Evolutionary conservation across 2,113 vertebrate genomes (phyloP).

Genomic region (Micromys minutus): DNA sequence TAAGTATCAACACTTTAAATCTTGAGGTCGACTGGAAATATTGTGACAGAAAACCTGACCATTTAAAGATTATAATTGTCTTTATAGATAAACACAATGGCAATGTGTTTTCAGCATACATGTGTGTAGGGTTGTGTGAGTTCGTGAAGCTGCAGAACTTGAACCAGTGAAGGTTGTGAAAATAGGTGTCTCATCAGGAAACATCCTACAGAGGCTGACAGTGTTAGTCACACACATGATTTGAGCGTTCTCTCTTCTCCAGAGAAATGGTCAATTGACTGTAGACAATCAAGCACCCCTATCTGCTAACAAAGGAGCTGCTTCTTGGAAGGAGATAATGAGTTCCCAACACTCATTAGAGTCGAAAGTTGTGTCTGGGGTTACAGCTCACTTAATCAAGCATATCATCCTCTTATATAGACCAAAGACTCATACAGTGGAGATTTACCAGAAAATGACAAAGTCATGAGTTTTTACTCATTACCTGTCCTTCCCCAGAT

Average conservation of each 20-base stretch:
- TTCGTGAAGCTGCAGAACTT: neutral
- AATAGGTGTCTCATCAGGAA: neutral
- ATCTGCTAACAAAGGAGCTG: conserved; percentile 46
- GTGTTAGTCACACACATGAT: neutral
- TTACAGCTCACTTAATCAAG: neutral
- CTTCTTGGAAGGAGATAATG: conserved; percentile 50
- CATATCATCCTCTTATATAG: neutral
- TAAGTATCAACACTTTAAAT: neutral
- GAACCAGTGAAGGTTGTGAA: neutral
- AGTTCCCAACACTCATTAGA: conserved; percentile 46
- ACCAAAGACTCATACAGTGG: neutral
- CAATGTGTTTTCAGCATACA: neutral
- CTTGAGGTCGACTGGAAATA: neutral
- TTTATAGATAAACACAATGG: conserved; percentile 37
- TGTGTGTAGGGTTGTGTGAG: neutral
- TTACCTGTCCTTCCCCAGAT: neutral
- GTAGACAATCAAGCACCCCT: conserved; percentile 46
- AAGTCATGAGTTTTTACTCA: neutral
- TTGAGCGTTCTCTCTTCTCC: conserved; percentile 10
- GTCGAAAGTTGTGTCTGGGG: neutral
- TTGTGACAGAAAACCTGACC: conserved; percentile 45
- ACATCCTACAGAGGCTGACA: neutral
- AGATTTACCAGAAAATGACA: neutral
- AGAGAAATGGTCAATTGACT: conserved; percentile 53
- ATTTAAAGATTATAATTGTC: neutral